Conservation (phyloP, 2,888 invertebrate genomes). For the Meghimatium bilineatum region DNA sequence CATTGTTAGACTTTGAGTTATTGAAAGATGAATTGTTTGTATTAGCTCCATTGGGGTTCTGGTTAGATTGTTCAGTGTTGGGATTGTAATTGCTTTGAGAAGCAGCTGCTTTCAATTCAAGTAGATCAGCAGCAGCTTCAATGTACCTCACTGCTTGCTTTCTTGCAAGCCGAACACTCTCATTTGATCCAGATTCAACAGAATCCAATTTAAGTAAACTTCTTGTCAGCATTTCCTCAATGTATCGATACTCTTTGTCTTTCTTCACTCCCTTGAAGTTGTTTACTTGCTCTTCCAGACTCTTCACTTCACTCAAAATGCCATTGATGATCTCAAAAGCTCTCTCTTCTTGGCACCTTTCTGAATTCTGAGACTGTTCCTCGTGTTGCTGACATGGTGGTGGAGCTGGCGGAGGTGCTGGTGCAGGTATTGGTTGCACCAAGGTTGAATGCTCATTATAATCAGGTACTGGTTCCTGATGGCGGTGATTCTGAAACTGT, state of each 20-base stretch:
- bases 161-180: constrained; percentile 89
- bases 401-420: constrained; percentile 15
- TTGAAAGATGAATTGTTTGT: constrained; percentile 29
- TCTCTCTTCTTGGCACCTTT: constrained; percentile 49
- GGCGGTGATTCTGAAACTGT: constrained; percentile 20
- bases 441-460: constrained; percentile 12
- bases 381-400: constrained; percentile 24
- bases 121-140: constrained; percentile 88
- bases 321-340: constrained; percentile 70
- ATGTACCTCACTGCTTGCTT: constrained; percentile 93
- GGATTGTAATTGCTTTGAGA: constrained; percentile 16
- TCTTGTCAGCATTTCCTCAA: constrained; percentile 97
- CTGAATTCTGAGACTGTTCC: constrained; percentile 9
- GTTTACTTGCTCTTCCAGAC: constrained; percentile 68
- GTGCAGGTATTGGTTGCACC: constrained; percentile 29
- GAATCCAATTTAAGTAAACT: constrained; percentile 90
- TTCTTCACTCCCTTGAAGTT: constrained; percentile 69
- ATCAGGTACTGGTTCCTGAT: constrained; percentile 30
- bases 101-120: constrained; percentile 81
- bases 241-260: constrained; percentile 88
- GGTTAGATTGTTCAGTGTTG: background rate
- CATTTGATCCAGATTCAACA: constrained; percentile 93
- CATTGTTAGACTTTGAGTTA: background rate
- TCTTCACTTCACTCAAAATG: constrained; percentile 67
- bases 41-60: constrained; percentile 4